Evolutionary conservation across 2,113 vertebrate genomes (phyloP), one percentile per base, ranked within the genome.

Genomic region (Leucoraja erinaceus): DNA sequence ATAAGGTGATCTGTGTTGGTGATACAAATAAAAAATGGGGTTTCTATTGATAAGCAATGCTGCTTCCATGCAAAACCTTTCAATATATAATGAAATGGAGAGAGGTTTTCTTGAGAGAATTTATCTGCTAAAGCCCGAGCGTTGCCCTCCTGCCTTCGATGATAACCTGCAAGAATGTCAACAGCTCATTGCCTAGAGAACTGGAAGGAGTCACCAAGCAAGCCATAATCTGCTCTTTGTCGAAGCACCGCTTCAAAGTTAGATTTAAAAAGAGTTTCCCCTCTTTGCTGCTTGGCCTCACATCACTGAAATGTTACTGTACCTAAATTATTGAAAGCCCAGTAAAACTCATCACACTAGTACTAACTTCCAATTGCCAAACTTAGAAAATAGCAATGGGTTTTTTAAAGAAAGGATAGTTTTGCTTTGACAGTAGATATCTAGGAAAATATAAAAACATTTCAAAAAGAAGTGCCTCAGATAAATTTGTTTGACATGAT

Each of bases 81-180:
- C 96, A 95, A 95, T 96, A 95, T 96, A 94, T 96, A 96, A 72
- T 95, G 96, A 97, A 97, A 97, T 95, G 95, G 95, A 96, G 96
- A 97, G 95, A 96, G 95, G 96, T 96, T 96, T 97, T 96, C 95
- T 95, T 94, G 96, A 96, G 97, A 95, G 96, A 96, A 95, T 97
- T 97, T 97, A 97, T 97, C 96, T 96, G 94, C 95, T 97, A 97
- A 97, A 97, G 97, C 97, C 97, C 97, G 96, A 96, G 95, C 96
- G 96, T 94, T 97, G 96, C 96, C 96, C 95, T 96, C 94, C 96
- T 97, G 97, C 97, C 97, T 96, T 56, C 93, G 96, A 97, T 96
- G 96, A 97, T 97, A 96, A 98, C 96, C 97, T 96, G 96, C 96
- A 97, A 98, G 97, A 97, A 97, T 98, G 97, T 98, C 97, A 98